Evolutionary conservation across 1,140 invertebrate genomes (phyloP).

Genomic region (Melitaea cinxia): DNA sequence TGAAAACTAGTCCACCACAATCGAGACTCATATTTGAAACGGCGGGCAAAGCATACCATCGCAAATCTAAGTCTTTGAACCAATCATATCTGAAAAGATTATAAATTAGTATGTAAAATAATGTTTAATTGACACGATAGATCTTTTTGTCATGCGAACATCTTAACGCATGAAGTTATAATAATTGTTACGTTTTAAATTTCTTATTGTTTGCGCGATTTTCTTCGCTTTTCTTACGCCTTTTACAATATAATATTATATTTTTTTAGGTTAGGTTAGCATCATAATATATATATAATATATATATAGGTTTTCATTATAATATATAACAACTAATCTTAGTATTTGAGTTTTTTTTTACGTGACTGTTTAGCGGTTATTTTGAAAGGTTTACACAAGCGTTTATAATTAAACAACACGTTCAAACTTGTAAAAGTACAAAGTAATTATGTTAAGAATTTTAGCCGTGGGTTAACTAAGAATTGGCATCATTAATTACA

Average conservation of each 20-base stretch:
- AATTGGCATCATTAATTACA: constrained; percentile 23
- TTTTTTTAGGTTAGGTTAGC: too few relatives aligned
- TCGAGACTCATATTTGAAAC: constrained; percentile 96
- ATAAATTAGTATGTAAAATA: background rate
- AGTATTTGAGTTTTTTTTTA: too few relatives aligned
- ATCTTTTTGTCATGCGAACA: too few relatives aligned
- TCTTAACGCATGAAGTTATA: too few relatives aligned
- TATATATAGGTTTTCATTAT: too few relatives aligned
- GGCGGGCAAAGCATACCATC: constrained; percentile 94
- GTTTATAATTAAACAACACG: constrained; percentile 8
- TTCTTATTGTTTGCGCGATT: too few relatives aligned
- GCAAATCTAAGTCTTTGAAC: constrained; percentile 92
- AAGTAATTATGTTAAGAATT: constrained; percentile 4
- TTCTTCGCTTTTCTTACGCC: too few relatives aligned
- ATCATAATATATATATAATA: too few relatives aligned
- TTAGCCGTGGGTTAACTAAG: constrained; percentile 8
- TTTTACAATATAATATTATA: too few relatives aligned
- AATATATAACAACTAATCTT: too few relatives aligned
- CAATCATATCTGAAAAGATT: constrained; percentile 88
- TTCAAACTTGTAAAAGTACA: constrained; percentile 1
- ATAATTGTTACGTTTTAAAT: too few relatives aligned
- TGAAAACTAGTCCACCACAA: constrained; percentile 96
- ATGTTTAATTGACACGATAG: background rate
- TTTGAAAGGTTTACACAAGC: background rate
- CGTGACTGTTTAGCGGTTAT: too few relatives aligned